phyloP scores from a whole-genome alignment of 2,797 vertebrate genomes.

The Sebastolobus altivelis region DNA sequence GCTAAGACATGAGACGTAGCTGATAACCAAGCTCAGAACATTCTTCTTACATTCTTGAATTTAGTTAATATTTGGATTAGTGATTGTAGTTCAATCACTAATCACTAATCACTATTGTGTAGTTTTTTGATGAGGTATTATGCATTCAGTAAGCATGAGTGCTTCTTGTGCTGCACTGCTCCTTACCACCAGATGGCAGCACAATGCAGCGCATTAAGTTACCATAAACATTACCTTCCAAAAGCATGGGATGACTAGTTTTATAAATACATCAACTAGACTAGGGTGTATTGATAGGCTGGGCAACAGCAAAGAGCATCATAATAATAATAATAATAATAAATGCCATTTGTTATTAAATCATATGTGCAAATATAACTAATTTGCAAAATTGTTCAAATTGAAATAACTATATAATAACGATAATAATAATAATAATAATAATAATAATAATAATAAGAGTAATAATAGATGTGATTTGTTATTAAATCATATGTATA shows the following conservation, averaged over 20 bases:
- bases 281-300: background rate
- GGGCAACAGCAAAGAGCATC: background rate
- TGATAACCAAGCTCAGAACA: background rate
- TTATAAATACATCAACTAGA: constrained; percentile 8
- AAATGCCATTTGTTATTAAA: background rate
- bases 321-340: background rate
- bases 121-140: background rate
- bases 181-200: constrained; percentile 77
- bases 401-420: too few species aligned
- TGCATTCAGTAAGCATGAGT: background rate
- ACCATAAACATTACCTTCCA: background rate
- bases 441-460: too few species aligned
- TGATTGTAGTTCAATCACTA: too few species aligned
- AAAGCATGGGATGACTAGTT: background rate
- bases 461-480: background rate
- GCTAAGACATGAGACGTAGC: background rate
- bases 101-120: background rate
- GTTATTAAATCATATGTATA: background rate
- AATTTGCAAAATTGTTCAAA: background rate
- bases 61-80: background rate
- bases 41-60: background rate
- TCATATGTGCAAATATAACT: background rate
- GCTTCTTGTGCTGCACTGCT: background rate
- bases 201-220: constrained; percentile 48
- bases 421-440: too few species aligned